Percentiles rank a stretch among this genome's conserved stretches.
Evolutionary conservation across 2,888 invertebrate species (phyloP).

Genomic region (Seladonia tumulorum): DNA sequence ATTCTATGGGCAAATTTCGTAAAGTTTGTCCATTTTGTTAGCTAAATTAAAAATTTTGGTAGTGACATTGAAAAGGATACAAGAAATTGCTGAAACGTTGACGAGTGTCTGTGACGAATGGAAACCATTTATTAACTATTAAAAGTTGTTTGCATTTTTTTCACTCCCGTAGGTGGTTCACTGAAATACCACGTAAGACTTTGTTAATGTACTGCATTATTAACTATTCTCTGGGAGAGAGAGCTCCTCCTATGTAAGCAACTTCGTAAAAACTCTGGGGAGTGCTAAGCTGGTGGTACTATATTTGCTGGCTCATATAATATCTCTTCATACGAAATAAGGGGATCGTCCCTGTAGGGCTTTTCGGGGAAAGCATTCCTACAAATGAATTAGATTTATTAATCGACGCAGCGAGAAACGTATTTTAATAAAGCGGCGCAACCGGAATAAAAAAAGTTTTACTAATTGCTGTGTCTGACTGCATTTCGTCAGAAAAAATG

Average conservation of each 20-base stretch:
- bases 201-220: slow-evolving; percentile 45
- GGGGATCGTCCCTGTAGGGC: slow-evolving; percentile 7
- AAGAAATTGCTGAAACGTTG: neutral
- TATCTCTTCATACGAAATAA: slow-evolving; percentile 46
- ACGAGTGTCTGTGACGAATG: neutral
- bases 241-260: slow-evolving; percentile 21
- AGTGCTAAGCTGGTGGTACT: slow-evolving; percentile 32
- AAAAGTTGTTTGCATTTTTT: neutral
- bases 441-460: neutral
- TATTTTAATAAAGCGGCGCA: neutral
- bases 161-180: neutral
- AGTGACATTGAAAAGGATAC: neutral
- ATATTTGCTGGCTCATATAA: slow-evolving; percentile 21
- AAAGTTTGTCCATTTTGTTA: neutral
- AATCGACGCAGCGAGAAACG: neutral
- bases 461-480: neutral
- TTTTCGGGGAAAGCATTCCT: neutral
- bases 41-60: neutral
- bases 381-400: slow-evolving; percentile 16
- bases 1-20: neutral
- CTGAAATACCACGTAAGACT: slow-evolving; percentile 13
- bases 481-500: neutral
- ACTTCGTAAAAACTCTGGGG: slow-evolving; percentile 47
- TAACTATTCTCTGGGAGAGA: slow-evolving; percentile 33
- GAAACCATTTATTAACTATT: neutral